phyloP scores from a whole-genome alignment of 1,140 invertebrate species.

The Cydia splendana region DNA sequence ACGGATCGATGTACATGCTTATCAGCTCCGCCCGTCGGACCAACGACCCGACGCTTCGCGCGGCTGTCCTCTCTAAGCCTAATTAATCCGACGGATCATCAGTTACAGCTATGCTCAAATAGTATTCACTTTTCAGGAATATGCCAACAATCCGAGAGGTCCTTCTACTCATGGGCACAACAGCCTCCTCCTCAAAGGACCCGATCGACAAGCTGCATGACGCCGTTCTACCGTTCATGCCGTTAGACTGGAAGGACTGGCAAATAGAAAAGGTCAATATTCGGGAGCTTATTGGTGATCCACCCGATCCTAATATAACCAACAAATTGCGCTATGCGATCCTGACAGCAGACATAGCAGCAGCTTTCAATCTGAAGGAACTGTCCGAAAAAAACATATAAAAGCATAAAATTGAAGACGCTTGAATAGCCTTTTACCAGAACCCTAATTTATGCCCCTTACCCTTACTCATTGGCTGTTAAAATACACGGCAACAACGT shows the following conservation, averaged over 20 bases:
- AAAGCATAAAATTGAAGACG: no score
- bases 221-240: conserved; percentile 10
- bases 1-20: no score
- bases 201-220: not conserved
- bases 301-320: not conserved
- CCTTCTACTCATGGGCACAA: not conserved
- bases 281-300: not conserved
- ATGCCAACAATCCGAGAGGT: not conserved
- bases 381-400: not conserved
- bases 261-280: not conserved
- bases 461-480: no score
- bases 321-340: conserved; percentile 20
- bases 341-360: conserved; percentile 3
- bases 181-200: not conserved
- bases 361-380: conserved; percentile 13
- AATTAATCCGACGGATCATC: no score
- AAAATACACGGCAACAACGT: no score
- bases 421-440: no score
- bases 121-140: not conserved
- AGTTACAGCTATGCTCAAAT: not conserved
- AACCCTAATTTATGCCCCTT: no score
- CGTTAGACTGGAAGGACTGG: conserved; percentile 15
- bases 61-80: no score
- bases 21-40: no score
- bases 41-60: no score